Conservation (phyloP, 1,140 invertebrate genomes). For the Octopus sinensis region DNA sequence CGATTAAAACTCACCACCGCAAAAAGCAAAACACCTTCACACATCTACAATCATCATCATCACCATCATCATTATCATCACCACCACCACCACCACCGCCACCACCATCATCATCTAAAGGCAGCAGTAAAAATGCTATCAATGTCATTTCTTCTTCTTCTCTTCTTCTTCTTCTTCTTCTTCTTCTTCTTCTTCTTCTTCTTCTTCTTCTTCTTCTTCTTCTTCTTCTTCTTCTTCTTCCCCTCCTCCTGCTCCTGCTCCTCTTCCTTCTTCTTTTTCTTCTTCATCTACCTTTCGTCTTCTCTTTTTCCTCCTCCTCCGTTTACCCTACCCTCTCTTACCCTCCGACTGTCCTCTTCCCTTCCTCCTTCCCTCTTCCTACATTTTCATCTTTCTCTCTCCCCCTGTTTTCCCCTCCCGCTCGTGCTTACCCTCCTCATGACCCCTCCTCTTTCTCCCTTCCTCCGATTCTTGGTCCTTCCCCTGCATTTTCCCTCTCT, state of each 20-base stretch:
- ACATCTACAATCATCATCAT: too few species aligned
- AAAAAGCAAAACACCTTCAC: too few species aligned
- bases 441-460: too few species aligned
- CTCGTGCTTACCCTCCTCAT: too few species aligned
- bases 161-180: too few species aligned
- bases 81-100: not conserved
- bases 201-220: not conserved
- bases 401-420: too few species aligned
- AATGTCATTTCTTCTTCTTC: not conserved
- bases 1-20: too few species aligned
- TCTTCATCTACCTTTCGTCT: not conserved
- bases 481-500: too few species aligned
- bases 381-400: too few species aligned
- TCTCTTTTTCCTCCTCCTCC: not conserved
- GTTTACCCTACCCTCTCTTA: not conserved
- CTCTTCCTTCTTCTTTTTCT: not conserved
- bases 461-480: too few species aligned
- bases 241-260: not conserved
- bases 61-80: not conserved
- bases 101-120: not conserved
- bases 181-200: not conserved
- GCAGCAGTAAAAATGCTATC: conserved; percentile 12
- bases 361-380: too few species aligned
- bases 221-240: not conserved
- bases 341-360: not conserved